Evolutionary conservation across 2,113 vertebrate genomes (phyloP).

Genomic region (Alouatta palliata): DNA sequence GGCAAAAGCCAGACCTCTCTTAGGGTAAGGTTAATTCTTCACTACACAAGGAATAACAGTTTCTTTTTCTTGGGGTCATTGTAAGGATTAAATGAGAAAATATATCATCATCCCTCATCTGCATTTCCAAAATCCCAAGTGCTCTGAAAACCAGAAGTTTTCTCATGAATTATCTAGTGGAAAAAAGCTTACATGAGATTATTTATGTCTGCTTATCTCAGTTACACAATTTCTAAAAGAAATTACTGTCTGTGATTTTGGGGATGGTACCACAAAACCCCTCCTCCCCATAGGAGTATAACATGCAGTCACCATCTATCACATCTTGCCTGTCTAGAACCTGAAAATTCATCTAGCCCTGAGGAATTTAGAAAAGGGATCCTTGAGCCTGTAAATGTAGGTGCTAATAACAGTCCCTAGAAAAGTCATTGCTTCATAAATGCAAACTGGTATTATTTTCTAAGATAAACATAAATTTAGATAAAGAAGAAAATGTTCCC

Average conservation of each 20-base stretch:
- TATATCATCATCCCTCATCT: background rate
- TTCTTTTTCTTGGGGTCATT: background rate
- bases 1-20: background rate
- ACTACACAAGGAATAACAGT: background rate
- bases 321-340: background rate
- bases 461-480: background rate
- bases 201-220: background rate
- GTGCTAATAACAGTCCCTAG: background rate
- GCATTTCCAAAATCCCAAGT: slow-evolving; percentile 1
- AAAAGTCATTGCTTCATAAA: background rate
- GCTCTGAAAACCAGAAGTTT: background rate
- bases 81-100: background rate
- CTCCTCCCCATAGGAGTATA: accelerated
- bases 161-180: background rate
- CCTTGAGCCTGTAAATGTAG: background rate
- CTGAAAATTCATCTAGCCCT: background rate
- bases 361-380: background rate
- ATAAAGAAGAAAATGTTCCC: background rate
- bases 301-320: background rate
- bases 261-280: background rate
- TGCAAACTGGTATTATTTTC: background rate
- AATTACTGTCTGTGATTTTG: background rate
- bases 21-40: background rate
- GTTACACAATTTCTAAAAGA: background rate
- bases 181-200: background rate